A percentile compares a stretch with the other conserved stretches of the same genome.
These are phyloP conservation scores for Nyctalus aviator DNA, from an alignment of 2,797 vertebrate genomes.

Conservation along the genomic window DNA sequence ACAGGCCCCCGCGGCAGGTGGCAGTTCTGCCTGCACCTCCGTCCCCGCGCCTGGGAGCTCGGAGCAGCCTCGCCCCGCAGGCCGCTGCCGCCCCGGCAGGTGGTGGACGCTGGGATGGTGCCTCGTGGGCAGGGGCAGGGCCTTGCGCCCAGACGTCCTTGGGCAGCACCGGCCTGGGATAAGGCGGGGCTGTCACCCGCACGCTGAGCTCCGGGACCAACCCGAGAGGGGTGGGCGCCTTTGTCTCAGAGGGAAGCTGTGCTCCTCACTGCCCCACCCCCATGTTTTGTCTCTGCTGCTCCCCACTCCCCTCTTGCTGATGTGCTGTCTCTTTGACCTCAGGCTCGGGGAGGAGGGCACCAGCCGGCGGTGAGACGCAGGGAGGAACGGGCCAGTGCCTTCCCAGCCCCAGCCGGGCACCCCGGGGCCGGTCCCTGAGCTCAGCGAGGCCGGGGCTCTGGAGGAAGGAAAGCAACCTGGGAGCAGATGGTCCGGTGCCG, in stretches of 20 bases:
- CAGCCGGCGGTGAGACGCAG: neutral
- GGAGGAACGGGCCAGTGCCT: neutral
- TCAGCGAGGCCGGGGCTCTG: neutral
- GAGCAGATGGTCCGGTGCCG: neutral
- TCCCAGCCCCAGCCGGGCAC: neutral
- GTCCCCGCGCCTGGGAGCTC: neutral
- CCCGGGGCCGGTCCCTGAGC: neutral
- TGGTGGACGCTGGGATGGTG: too few species aligned
- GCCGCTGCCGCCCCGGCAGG: too few species aligned
- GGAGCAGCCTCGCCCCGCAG: too few species aligned
- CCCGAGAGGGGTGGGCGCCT: neutral
- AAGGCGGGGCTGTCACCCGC: neutral
- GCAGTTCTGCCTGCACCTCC: neutral
- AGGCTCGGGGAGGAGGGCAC: neutral
- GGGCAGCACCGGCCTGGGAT: neutral
- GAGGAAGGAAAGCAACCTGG: neutral
- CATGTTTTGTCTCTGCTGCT: neutral
- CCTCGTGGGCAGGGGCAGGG: neutral
- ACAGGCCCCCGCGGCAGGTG: neutral
- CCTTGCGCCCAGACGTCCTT: neutral
- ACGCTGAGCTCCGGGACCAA: neutral
- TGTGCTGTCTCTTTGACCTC: constrained; percentile 28
- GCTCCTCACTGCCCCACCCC: neutral
- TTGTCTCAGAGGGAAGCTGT: neutral
- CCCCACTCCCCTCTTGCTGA: neutral